These are phyloP conservation scores for Romanogobio albipinnatus DNA, from an alignment of 2,113 vertebrate species.

Conservation along the genomic window DNA sequence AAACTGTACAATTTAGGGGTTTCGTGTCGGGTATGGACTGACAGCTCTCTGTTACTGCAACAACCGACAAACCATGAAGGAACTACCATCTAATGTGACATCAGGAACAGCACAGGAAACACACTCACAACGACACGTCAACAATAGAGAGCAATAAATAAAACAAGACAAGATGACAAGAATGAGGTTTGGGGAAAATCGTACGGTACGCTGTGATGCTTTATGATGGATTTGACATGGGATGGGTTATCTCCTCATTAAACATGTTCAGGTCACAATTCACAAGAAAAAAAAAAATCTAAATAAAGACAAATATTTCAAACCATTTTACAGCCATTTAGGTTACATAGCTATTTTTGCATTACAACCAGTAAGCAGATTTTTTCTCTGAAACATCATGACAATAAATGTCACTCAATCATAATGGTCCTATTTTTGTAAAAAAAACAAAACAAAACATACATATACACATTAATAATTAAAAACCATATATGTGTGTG, in stretches of 20 bases:
- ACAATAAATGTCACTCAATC: not conserved
- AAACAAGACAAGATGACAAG: not conserved
- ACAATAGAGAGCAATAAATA: conserved; percentile 40
- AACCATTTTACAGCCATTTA: not conserved
- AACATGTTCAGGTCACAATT: not conserved
- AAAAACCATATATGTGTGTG: no score
- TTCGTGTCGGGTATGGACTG: conserved; percentile 12
- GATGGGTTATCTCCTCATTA: no score
- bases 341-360: not conserved
- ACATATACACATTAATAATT: no score
- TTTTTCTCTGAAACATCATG: not conserved
- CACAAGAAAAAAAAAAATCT: not conserved
- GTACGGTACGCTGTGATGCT: not conserved
- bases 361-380: not conserved
- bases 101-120: conserved; percentile 14
- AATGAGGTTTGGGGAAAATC: not conserved
- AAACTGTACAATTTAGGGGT: conserved; percentile 58
- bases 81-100: not conserved
- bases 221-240: not conserved
- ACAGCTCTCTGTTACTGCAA: not conserved
- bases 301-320: not conserved
- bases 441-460: no score
- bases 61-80: not conserved
- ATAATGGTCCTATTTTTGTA: not conserved
- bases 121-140: not conserved